Evolutionary conservation across 2,113 vertebrate genomes (phyloP).

Genomic region (Pristiophorus japonicus): DNA sequence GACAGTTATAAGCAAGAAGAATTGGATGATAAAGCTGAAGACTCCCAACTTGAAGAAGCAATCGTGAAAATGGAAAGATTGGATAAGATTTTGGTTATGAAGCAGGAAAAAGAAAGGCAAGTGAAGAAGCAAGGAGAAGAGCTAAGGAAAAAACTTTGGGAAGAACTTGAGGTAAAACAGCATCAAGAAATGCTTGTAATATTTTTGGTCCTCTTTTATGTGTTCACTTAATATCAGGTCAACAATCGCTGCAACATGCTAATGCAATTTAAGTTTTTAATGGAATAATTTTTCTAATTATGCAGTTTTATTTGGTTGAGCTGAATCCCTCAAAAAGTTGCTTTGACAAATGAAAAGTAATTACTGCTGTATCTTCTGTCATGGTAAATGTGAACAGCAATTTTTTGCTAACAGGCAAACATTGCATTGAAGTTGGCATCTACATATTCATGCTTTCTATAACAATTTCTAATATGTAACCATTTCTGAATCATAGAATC

Average conservation of each 20-base stretch:
- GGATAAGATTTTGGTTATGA: conserved; percentile 66
- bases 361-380: background rate
- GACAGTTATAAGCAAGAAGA: conserved; percentile 41
- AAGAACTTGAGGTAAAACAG: conserved; percentile 67
- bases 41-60: conserved; percentile 60
- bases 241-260: background rate
- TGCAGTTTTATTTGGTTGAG: background rate
- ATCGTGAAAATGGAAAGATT: conserved; percentile 70
- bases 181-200: background rate
- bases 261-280: background rate
- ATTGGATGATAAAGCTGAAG: conserved; percentile 48
- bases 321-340: background rate
- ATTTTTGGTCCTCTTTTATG: background rate
- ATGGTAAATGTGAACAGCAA: background rate
- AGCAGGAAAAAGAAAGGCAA: conserved; percentile 59
- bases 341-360: background rate
- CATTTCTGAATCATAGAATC: no score
- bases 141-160: conserved; percentile 68
- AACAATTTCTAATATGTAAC: background rate
- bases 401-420: background rate
- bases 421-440: background rate
- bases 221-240: background rate
- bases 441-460: background rate
- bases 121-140: conserved; percentile 66
- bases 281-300: background rate